These are phyloP conservation scores for Papilio machaon DNA, from an alignment of 1,140 invertebrate species.

Conservation along the genomic window DNA sequence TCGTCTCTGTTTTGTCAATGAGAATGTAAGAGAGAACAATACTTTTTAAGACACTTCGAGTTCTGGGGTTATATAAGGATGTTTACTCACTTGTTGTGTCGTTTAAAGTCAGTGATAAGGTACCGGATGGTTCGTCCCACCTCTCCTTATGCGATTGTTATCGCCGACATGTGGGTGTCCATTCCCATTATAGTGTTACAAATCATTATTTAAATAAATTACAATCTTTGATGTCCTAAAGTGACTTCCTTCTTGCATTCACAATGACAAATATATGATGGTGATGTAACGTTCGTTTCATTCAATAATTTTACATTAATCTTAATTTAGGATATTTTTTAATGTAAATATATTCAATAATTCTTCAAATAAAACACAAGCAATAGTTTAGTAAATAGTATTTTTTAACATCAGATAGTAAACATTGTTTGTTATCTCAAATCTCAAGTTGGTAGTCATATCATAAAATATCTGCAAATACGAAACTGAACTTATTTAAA, in stretches of 20 bases:
- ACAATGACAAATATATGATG: not conserved
- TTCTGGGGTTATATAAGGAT: not conserved
- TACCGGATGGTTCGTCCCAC: slow-evolving; percentile 29
- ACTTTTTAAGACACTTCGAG: not conserved
- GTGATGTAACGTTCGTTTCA: not conserved
- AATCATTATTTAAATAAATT: slow-evolving; percentile 35
- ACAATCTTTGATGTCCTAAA: not conserved
- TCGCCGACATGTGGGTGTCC: slow-evolving; percentile 17
- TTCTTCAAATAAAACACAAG: not conserved
- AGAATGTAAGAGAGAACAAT: no score
- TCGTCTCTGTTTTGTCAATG: no score
- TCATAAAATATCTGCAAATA: not conserved
- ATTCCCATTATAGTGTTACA: slow-evolving; percentile 34
- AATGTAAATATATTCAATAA: not conserved
- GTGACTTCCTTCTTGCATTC: slow-evolving; percentile 16
- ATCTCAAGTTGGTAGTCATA: not conserved
- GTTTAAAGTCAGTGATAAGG: slow-evolving; percentile 6
- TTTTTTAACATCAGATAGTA: not conserved
- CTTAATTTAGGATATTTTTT: not conserved
- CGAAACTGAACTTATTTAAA: not conserved
- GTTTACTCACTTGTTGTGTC: not conserved
- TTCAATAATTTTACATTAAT: not conserved
- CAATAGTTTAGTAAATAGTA: not conserved
- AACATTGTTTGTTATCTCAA: not conserved
- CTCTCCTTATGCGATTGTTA: slow-evolving; percentile 24